Evolutionary conservation across 2,888 invertebrate species (phyloP).

Genomic region (Drosophila dives): DNA sequence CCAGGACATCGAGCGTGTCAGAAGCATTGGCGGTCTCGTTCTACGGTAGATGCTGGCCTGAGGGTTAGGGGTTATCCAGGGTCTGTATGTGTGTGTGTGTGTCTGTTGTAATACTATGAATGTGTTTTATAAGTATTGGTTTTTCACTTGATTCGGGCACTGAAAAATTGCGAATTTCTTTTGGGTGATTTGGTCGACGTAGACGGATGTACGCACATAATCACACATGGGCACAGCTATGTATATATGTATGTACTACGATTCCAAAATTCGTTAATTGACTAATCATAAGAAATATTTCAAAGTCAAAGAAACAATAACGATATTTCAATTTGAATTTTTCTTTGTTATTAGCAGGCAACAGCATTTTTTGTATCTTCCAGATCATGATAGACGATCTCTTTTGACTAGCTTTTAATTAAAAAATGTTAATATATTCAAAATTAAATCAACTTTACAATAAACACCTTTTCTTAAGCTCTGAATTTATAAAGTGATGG

Average conservation of each 20-base stretch:
- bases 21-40: constrained; percentile 58
- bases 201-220: constrained; percentile 18
- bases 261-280: not conserved
- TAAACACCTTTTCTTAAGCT: not conserved
- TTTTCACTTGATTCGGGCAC: constrained; percentile 69
- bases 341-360: too few relatives aligned
- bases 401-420: not conserved
- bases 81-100: constrained; percentile 23
- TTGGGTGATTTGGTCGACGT: constrained; percentile 77
- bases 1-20: constrained; percentile 72
- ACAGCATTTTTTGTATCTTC: too few relatives aligned
- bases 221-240: constrained; percentile 4
- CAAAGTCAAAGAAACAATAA: not conserved
- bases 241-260: constrained; percentile 8
- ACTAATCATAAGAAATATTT: not conserved
- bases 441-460: not conserved
- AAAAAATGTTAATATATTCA: not conserved
- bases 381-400: not conserved
- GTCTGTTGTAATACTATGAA: constrained; percentile 21
- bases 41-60: constrained; percentile 52
- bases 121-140: constrained; percentile 57
- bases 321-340: not conserved
- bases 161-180: constrained; percentile 79
- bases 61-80: constrained; percentile 54
- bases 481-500: not conserved